Percentiles rank a stretch among this genome's conserved stretches.
Conservation (phyloP, 2,113 vertebrate species). For the Alces alces region DNA sequence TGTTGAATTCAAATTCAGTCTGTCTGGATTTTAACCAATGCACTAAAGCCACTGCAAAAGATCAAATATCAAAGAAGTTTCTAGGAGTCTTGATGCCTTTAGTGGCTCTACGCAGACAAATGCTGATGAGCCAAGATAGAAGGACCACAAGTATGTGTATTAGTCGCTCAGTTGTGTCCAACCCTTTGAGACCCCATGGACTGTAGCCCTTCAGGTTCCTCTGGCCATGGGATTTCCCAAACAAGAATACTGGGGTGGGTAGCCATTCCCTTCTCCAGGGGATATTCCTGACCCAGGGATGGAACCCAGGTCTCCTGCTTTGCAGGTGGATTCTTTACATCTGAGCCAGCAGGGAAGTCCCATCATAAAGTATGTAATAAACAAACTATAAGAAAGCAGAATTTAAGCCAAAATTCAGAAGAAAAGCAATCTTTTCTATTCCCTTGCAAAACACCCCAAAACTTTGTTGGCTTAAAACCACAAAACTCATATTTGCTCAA, state of each 20-base stretch:
- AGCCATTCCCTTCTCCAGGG: neutral
- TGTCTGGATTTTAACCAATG: neutral
- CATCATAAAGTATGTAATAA: neutral
- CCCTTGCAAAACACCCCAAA: neutral
- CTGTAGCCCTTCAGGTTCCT: neutral
- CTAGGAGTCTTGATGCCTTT: neutral
- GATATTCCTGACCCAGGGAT: neutral
- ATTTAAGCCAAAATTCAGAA: neutral
- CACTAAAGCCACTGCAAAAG: neutral
- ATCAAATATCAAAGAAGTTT: neutral
- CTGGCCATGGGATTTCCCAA: neutral
- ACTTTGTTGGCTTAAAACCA: neutral
- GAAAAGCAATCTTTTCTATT: neutral
- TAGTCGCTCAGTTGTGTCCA: neutral
- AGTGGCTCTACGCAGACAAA: neutral
- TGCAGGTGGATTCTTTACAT: neutral
- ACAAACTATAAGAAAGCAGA: neutral
- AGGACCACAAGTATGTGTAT: neutral
- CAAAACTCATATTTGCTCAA: neutral
- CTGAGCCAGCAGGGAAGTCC: neutral
- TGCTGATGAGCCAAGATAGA: neutral
- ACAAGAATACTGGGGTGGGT: neutral
- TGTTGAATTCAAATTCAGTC: neutral
- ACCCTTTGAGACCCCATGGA: neutral
- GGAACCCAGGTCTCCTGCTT: neutral